Conservation (phyloP, 2,888 invertebrate genomes). For the Margaritifera margaritifera region DNA sequence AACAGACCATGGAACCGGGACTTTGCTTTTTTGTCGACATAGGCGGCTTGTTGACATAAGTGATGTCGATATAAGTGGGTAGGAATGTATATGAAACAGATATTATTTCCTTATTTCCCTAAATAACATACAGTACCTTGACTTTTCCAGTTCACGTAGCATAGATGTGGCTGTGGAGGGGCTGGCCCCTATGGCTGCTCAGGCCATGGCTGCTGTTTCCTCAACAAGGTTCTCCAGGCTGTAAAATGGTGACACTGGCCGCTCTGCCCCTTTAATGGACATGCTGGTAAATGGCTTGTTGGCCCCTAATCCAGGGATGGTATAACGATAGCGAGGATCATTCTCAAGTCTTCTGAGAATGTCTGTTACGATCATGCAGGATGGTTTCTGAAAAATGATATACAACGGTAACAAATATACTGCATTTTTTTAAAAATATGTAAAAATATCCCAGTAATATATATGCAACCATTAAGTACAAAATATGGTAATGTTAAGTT, state of each 20-base stretch:
- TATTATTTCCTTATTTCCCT: too few relatives aligned
- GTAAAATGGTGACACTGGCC: slow-evolving; percentile 38
- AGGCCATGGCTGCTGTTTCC: slow-evolving; percentile 62
- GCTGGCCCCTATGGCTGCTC: slow-evolving; percentile 57
- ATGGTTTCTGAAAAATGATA: not conserved
- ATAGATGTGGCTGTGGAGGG: slow-evolving; percentile 48
- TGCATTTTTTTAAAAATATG: too few relatives aligned
- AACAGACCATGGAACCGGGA: too few relatives aligned
- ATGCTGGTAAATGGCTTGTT: too few relatives aligned
- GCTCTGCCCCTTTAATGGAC: not conserved
- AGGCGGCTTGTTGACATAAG: too few relatives aligned
- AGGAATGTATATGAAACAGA: too few relatives aligned
- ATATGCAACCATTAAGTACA: too few relatives aligned
- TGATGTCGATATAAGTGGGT: too few relatives aligned
- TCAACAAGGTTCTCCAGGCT: slow-evolving; percentile 58
- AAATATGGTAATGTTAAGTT: too few relatives aligned
- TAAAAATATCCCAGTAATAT: too few relatives aligned
- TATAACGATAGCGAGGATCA: slow-evolving; percentile 31
- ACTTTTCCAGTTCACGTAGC: slow-evolving; percentile 33
- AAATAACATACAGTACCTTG: slow-evolving; percentile 16
- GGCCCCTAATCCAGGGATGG: too few relatives aligned
- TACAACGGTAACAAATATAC: not conserved
- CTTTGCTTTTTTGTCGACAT: too few relatives aligned
- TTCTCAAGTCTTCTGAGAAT: slow-evolving; percentile 32
- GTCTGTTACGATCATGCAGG: slow-evolving; percentile 13